Evolutionary conservation across 2,888 invertebrate species (phyloP).

Genomic region (Meta bourneti): DNA sequence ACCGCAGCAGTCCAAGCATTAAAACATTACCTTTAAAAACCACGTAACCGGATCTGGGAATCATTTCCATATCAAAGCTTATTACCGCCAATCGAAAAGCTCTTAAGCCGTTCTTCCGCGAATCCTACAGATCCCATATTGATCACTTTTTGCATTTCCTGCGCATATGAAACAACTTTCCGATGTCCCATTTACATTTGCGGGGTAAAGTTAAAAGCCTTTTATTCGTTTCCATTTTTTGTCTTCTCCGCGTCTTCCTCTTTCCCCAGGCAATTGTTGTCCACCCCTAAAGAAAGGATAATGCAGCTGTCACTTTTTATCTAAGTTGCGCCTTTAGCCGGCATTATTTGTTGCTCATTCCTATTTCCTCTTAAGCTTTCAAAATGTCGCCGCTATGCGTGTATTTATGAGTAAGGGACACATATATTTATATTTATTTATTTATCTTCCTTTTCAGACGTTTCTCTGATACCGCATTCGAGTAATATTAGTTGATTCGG

Average conservation of each 20-base stretch:
- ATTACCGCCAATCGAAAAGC: constrained; percentile 4
- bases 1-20: neutral
- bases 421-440: constrained; percentile 50
- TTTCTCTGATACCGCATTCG: constrained; percentile 20
- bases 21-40: neutral
- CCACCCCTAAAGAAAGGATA: constrained; percentile 50
- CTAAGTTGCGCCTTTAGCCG: constrained; percentile 47
- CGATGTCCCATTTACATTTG: constrained; percentile 68
- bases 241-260: constrained; percentile 2
- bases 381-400: constrained; percentile 53
- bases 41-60: neutral
- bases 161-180: constrained; percentile 52
- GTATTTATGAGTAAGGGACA: constrained; percentile 48
- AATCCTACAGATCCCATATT: constrained; percentile 21
- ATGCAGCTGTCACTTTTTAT: constrained; percentile 72
- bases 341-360: constrained; percentile 67
- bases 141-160: constrained; percentile 56
- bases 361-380: constrained; percentile 72
- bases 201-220: constrained; percentile 69
- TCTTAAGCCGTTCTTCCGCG: constrained; percentile 34
- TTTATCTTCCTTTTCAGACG: constrained; percentile 17
- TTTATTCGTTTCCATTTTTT: constrained; percentile 60
- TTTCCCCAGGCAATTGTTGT: constrained; percentile 46
- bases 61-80: neutral
- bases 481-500: constrained; percentile 58